Conservation (phyloP, 2,797 vertebrate species). For the Cygnus olor region DNA sequence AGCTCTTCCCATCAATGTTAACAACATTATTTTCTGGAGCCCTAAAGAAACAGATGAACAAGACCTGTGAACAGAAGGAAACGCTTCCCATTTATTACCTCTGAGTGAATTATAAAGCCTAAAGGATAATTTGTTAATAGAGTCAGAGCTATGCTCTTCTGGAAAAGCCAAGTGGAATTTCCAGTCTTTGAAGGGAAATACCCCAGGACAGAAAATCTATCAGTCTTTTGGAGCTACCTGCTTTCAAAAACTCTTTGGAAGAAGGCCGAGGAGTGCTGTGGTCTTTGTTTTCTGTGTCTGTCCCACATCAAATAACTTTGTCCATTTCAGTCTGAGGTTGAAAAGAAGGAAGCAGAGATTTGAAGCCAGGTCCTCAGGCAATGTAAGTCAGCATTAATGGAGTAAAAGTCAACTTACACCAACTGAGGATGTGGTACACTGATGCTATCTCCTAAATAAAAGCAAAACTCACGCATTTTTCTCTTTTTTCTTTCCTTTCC, state of each 20-base stretch:
- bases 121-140: conserved; percentile 24
- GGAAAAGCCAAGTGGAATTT: conserved; percentile 33
- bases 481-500: background rate
- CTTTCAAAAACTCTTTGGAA: background rate
- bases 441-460: background rate
- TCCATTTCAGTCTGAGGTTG: background rate
- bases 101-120: conserved; percentile 1
- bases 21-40: background rate
- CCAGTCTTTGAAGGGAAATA: background rate
- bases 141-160: background rate
- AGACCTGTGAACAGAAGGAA: conserved; percentile 19
- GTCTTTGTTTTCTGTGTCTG: background rate
- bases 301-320: background rate
- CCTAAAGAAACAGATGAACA: conserved; percentile 19
- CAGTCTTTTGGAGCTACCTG: background rate
- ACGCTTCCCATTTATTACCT: conserved; percentile 33
- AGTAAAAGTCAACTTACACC: background rate
- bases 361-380: conserved; percentile 6
- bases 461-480: background rate
- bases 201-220: background rate
- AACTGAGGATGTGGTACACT: background rate
- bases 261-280: background rate
- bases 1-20: background rate
- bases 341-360: background rate
- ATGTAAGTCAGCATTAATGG: background rate